phyloP scores from a whole-genome alignment of 1,140 invertebrate genomes.

The Nasonia giraulti region DNA sequence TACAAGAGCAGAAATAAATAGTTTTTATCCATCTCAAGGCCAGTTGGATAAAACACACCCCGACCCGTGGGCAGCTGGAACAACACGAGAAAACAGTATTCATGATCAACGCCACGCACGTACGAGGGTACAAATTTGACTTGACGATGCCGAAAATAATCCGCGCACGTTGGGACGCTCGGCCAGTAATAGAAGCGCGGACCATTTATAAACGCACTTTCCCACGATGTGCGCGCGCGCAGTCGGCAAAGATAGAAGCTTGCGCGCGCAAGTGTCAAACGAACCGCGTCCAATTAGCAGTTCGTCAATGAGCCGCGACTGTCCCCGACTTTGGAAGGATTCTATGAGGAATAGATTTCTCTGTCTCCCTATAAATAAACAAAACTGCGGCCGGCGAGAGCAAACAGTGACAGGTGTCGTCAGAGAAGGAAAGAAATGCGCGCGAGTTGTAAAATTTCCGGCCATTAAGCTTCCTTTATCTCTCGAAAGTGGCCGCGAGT shows the following conservation, averaged over 20 bases:
- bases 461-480: conserved; percentile 3
- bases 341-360: neutral
- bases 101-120: neutral
- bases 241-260: neutral
- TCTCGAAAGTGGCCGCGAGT: neutral
- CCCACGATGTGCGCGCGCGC: neutral
- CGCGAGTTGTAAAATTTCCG: neutral
- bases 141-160: conserved; percentile 23
- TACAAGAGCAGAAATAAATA: too few species aligned
- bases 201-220: conserved; percentile 31
- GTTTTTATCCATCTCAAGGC: too few species aligned
- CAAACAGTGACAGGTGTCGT: conserved; percentile 16
- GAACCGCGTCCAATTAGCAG: conserved; percentile 27
- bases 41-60: too few species aligned
- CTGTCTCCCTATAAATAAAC: conserved; percentile 4
- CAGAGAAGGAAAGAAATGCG: neutral
- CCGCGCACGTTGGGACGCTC: neutral
- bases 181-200: neutral
- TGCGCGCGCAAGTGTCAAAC: neutral
- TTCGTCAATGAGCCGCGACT: conserved; percentile 9
- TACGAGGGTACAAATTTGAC: conserved; percentile 17
- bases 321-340: neutral
- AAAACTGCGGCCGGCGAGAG: neutral
- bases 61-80: neutral
- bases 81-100: neutral